Conservation (phyloP, 1,140 invertebrate genomes). For the Bombus haemorrhoidalis region DNA sequence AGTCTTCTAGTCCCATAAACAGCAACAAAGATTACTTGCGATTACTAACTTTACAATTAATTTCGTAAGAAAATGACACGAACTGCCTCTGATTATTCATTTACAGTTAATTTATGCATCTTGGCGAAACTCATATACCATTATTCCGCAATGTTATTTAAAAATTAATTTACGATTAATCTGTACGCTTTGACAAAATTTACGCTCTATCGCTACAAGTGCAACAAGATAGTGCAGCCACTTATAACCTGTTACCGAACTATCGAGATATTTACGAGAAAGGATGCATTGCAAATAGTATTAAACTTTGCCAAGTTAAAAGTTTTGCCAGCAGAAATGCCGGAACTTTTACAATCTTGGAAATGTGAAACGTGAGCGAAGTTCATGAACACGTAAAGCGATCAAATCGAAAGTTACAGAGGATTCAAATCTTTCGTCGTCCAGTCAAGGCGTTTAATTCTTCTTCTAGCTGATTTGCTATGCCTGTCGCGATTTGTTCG, state of each 20-base stretch:
- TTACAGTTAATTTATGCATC: neutral
- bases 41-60: too few species aligned
- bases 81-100: neutral
- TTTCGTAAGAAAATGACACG: neutral
- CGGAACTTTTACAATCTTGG: neutral
- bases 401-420: neutral
- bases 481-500: conserved; percentile 16
- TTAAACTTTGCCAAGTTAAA: neutral
- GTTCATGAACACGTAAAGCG: neutral
- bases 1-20: too few species aligned
- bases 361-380: neutral
- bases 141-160: too few species aligned
- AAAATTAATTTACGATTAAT: too few species aligned
- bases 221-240: too few species aligned
- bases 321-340: neutral
- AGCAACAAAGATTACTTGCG: too few species aligned
- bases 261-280: neutral
- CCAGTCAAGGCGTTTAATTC: neutral
- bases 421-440: neutral
- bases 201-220: too few species aligned
- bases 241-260: too few species aligned
- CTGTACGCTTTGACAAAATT: too few species aligned
- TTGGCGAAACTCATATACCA: neutral
- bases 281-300: neutral
- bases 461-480: conserved; percentile 53